phyloP scores from a whole-genome alignment of 1,140 invertebrate species.

The Rhagoletis zephyria region DNA sequence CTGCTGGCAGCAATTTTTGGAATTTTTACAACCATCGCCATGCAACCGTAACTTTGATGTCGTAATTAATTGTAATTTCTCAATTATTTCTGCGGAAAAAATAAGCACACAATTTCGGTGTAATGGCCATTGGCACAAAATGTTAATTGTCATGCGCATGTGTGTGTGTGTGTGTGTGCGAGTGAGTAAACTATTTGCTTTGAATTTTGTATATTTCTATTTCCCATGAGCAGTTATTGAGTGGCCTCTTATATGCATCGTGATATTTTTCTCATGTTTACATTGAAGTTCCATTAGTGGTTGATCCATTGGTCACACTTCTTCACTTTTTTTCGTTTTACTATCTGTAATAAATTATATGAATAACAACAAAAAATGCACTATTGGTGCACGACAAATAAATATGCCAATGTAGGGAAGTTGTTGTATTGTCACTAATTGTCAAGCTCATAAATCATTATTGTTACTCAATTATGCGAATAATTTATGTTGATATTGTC shows the following conservation, averaged over 20 bases:
- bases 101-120: background rate
- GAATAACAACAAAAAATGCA: background rate
- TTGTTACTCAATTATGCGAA: too few relatives aligned
- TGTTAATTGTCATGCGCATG: too few relatives aligned
- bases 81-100: background rate
- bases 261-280: slow-evolving; percentile 34
- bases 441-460: slow-evolving; percentile 26
- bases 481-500: background rate
- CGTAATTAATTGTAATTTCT: slow-evolving; percentile 10
- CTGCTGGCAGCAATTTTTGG: background rate
- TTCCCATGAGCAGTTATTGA: background rate
- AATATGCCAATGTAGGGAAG: slow-evolving; percentile 16
- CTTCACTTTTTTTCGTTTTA: slow-evolving; percentile 1
- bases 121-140: background rate
- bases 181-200: background rate
- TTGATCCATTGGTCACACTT: slow-evolving; percentile 5
- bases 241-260: background rate
- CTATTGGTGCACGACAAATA: background rate
- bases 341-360: background rate
- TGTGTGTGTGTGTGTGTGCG: background rate
- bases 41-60: background rate
- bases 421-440: slow-evolving; percentile 40
- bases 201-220: background rate
- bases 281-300: slow-evolving; percentile 36
- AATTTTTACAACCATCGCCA: background rate